Conservation (phyloP, 1,140 invertebrate species). For the Drosophila mojavensis region DNA sequence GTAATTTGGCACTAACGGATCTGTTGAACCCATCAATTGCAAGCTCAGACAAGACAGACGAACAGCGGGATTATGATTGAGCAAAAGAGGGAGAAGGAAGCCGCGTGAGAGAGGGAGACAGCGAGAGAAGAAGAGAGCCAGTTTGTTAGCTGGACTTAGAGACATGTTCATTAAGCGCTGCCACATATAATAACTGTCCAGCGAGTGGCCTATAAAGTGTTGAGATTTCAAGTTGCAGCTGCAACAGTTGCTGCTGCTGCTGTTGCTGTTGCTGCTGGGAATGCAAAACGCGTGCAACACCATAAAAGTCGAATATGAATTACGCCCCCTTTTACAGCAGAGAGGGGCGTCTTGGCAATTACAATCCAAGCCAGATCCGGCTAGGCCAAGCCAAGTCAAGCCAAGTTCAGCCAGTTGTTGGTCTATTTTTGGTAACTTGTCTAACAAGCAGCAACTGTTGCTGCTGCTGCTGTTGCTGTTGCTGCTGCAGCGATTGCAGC, state of each 20-base stretch:
- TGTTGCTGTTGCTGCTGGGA: neutral
- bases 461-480: conserved; percentile 44
- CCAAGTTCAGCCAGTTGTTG: conserved; percentile 53
- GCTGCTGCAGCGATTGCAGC: conserved; percentile 31
- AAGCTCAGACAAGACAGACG: conserved; percentile 6
- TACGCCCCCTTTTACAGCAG: conserved; percentile 37
- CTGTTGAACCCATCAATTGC: conserved; percentile 79
- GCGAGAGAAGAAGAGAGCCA: neutral
- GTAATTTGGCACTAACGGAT: conserved; percentile 81
- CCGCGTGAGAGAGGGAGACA: neutral
- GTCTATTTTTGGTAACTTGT: conserved; percentile 81
- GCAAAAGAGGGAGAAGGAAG: neutral
- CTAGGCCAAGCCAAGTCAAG: conserved; percentile 13
- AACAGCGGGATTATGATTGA: neutral
- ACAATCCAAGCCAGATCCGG: conserved; percentile 35
- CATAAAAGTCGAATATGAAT: conserved; percentile 65
- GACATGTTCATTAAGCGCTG: conserved; percentile 66
- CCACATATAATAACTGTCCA: conserved; percentile 69
- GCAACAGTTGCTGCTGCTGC: conserved; percentile 5
- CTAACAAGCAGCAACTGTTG: conserved; percentile 52
- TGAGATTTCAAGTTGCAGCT: conserved; percentile 51
- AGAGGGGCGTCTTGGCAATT: conserved; percentile 39
- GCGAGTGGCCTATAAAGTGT: conserved; percentile 58
- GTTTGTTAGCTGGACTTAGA: conserved; percentile 7
- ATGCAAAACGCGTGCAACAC: conserved; percentile 24